Conservation (phyloP, 2,113 vertebrate genomes). For the Heteronetta atricapilla region DNA sequence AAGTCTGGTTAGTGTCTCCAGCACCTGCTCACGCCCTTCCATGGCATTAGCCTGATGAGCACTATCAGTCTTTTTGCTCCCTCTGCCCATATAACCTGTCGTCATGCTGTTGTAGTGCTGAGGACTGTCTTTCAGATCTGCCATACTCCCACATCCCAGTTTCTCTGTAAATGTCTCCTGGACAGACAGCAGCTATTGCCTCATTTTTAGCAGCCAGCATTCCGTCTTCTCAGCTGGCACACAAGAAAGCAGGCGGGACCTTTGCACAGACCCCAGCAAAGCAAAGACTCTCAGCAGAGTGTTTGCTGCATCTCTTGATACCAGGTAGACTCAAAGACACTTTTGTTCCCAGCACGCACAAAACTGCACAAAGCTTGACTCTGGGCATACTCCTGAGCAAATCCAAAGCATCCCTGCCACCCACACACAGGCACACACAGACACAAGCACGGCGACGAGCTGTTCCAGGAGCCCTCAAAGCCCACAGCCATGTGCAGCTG, state of each 20-base stretch:
- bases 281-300: background rate
- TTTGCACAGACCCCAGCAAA: background rate
- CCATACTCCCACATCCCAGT: background rate
- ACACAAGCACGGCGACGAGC: background rate
- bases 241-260: background rate
- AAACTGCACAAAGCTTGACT: background rate
- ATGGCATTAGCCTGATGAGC: background rate
- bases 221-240: background rate
- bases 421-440: rapidly evolving
- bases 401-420: background rate
- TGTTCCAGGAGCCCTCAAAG: background rate
- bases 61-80: background rate
- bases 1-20: background rate
- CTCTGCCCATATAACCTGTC: background rate
- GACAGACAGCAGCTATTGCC: background rate
- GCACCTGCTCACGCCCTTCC: background rate
- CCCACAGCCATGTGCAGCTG: background rate
- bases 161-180: background rate
- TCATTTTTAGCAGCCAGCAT: background rate
- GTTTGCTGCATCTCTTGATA: background rate
- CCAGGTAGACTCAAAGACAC: background rate
- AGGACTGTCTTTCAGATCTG: background rate
- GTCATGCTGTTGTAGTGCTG: background rate
- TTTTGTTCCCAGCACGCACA: background rate
- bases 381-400: background rate